Evolutionary conservation across 2,113 vertebrate species (phyloP), one percentile per base, ranked within the genome.

Genomic region (Jacana jacana): DNA sequence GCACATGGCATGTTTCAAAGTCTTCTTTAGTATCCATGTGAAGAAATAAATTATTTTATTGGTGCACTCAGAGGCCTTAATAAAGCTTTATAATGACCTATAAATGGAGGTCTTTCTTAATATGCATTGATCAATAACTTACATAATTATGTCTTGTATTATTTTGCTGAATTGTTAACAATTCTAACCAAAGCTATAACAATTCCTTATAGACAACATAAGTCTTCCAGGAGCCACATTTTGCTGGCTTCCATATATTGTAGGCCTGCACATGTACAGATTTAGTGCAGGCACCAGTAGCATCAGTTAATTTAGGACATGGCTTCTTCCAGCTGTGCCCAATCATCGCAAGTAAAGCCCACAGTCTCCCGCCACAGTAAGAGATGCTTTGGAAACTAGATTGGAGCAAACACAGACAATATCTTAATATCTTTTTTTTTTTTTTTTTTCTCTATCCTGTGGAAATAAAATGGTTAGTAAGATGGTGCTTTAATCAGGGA

Each of bases 1-100:
- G 97, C 97, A 98, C 97, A 97, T 97, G 97, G 97, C 95, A 97
- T 97, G 93, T 95, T 97, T 98, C 96, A 98, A 94, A 98, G 96
- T 88, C 96, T 97, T 97, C 97, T 96, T 97, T 97, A 97, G 95
- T 83, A 93, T 91, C 96, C 96, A 93, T 97, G 98, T 96, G 90
- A 96, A 96, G 92, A 96, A 97, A 96, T 95, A 96, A 96, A 54
- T 54, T 12, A 88, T 96, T 96, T 91, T 97, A 97, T 86, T 91
- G 97, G 95, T 48, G 95, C 88, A 95, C 71, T 95, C 4, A 4
- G 68, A 95, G 81, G 90, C 87, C 79, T 95, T 84, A 94, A 58
- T 97, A 96, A 96, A 23, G 7, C 79, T 89, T 89, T 75, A 88
- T 96, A 86, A 89, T 81, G 93, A 88, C 95, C 94, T 92, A 78